phyloP scores from a whole-genome alignment of 1,140 invertebrate genomes.

The Dreissena polymorpha region DNA sequence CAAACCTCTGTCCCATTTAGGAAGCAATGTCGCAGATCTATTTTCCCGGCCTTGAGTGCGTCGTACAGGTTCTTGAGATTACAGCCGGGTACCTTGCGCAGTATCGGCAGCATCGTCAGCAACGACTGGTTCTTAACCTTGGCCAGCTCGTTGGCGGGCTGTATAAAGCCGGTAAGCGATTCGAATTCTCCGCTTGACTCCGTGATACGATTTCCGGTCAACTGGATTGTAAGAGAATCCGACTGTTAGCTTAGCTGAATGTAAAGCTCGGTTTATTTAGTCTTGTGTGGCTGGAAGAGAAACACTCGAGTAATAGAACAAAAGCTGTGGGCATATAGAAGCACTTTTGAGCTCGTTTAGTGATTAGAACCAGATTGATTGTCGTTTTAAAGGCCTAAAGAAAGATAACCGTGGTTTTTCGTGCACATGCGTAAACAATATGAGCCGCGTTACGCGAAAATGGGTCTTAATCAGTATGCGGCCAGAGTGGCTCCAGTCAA shows the following conservation, averaged over 20 bases:
- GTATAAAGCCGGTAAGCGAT: constrained; percentile 24
- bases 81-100: constrained; percentile 30
- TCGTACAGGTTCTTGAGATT: constrained; percentile 36
- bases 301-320: too few relatives aligned
- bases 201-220: constrained; percentile 17
- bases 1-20: constrained; percentile 25
- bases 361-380: too few relatives aligned
- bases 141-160: constrained; percentile 28
- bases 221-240: constrained; percentile 4
- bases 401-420: too few relatives aligned
- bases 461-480: too few relatives aligned
- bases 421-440: too few relatives aligned
- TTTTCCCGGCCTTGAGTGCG: not conserved
- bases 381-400: too few relatives aligned
- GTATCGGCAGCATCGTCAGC: constrained; percentile 27
- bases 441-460: too few relatives aligned
- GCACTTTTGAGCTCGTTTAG: too few relatives aligned
- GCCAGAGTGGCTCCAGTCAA: too few relatives aligned
- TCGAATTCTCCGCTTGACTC: constrained; percentile 19
- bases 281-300: too few relatives aligned
- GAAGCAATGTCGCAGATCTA: constrained; percentile 26
- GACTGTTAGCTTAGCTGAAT: not conserved
- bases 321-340: too few relatives aligned
- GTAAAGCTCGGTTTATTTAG: too few relatives aligned
- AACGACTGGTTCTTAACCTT: constrained; percentile 45